Evolutionary conservation across 2,113 vertebrate species (phyloP).

Genomic region (Octodon degus): DNA sequence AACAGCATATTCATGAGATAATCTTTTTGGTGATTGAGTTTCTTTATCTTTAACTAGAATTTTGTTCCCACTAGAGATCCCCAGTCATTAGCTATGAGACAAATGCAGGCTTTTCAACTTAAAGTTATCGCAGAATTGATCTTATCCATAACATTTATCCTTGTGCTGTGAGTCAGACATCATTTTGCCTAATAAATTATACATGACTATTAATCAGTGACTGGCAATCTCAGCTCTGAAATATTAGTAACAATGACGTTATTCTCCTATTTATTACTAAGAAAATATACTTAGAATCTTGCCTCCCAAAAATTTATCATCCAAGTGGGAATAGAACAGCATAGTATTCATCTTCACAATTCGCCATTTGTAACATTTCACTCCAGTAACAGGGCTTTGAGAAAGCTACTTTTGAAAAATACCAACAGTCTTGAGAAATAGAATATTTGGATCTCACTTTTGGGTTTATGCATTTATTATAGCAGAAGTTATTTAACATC

Average conservation of each 20-base stretch:
- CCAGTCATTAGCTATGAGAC: background rate
- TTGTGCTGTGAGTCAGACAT: background rate
- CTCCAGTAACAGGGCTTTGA: background rate
- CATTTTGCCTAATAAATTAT: slow-evolving; percentile 48
- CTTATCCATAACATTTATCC: background rate
- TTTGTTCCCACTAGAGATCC: background rate
- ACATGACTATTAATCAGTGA: slow-evolving; percentile 28
- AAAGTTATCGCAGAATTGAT: background rate
- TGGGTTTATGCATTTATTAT: slow-evolving; percentile 25
- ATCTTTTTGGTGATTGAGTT: slow-evolving; percentile 12
- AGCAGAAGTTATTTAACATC: slow-evolving; percentile 24
- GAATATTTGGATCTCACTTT: background rate
- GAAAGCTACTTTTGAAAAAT: background rate
- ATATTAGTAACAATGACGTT: slow-evolving; percentile 39
- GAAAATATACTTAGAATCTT: slow-evolving; percentile 61
- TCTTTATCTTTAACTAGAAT: background rate
- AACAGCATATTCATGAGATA: background rate
- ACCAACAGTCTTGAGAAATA: background rate
- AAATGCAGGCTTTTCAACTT: background rate
- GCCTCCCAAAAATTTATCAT: slow-evolving; percentile 43
- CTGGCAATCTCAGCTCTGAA: slow-evolving; percentile 20
- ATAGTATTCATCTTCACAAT: slow-evolving; percentile 4
- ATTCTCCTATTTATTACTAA: slow-evolving; percentile 60
- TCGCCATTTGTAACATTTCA: slow-evolving; percentile 30
- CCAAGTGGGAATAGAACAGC: slow-evolving; percentile 26